These are phyloP conservation scores for Rhodeus uyekii DNA, from an alignment of 2,797 vertebrate species.

Conservation along the genomic window DNA sequence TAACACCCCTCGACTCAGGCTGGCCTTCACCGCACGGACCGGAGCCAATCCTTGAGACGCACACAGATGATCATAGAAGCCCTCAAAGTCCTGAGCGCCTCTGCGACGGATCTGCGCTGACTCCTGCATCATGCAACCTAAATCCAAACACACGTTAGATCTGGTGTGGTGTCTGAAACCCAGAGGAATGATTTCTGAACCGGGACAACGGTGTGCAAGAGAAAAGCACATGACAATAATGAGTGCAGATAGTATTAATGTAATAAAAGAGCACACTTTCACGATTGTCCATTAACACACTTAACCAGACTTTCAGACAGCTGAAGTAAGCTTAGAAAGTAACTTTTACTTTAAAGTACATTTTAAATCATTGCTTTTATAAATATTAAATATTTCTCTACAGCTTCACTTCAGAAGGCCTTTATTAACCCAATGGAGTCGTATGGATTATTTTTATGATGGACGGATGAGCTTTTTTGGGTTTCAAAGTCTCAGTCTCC, in stretches of 20 bases:
- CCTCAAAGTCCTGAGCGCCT: constrained; percentile 83
- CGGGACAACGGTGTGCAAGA: not conserved
- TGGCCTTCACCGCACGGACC: constrained; percentile 77
- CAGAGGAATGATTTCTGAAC: not conserved
- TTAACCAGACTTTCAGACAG: too few relatives aligned
- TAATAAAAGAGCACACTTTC: not conserved
- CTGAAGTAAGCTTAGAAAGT: too few relatives aligned
- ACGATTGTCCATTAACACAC: not conserved
- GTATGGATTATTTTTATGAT: too few relatives aligned
- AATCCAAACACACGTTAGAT: not conserved
- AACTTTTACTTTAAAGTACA: too few relatives aligned
- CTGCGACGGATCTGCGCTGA: constrained; percentile 78
- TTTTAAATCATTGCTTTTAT: too few relatives aligned
- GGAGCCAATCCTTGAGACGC: constrained; percentile 84
- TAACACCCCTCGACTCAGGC: constrained; percentile 75
- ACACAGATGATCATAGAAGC: constrained; percentile 87
- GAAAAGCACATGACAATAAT: too few relatives aligned
- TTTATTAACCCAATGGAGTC: too few relatives aligned
- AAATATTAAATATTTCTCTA: too few relatives aligned
- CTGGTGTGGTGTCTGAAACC: too few relatives aligned
- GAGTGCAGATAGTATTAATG: not conserved
- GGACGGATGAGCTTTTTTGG: too few relatives aligned
- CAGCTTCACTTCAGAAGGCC: too few relatives aligned
- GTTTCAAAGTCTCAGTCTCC: too few relatives aligned
- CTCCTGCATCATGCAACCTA: constrained; percentile 79